Base-by-base conservation (phyloP, 2,113 vertebrate species). In the Butastur rufipennis region DNA sequence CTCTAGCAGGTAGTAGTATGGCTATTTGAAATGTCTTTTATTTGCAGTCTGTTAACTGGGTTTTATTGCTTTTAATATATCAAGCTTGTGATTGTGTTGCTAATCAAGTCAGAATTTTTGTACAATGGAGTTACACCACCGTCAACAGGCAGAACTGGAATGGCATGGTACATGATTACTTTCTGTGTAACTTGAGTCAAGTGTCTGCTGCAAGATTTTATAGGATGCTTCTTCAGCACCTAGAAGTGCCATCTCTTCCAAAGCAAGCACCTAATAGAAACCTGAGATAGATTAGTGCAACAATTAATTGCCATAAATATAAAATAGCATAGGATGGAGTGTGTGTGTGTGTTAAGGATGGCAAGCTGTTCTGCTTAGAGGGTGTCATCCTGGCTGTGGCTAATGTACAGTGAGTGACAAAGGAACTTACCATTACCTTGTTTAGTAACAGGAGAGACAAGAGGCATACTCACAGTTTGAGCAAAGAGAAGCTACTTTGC, bases 81-180 rank as follows among this genome's bases (percentile, higher is more conserved):
- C 38, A 48, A 48, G 17, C 13, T 42, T 42, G 42, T 53, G 53
- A 32, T 19, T n/a, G 14, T 40, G 12, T 61, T 50, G 68, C 52
- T 81, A 26, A 26, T 32, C 10, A 13, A 31, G 18, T 16, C 1
- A 6, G 25, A 62, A 13, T n/a, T 66, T 83, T 62, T 48, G 36
- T 56, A 16, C 34, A 3, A 1, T 42, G 42, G 45, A 32, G 68
- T 62, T 58, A 18, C 3, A 3, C 29, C 42, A 3, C 10, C 2
- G 2, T 53, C 42, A 66, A 23, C 40, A 26, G 31, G 48, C 45
- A 53, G 42, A n/a, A 42, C 10, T 11, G 27, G 48, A 62, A 16
- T 27, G 55, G n/a, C 36, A 31, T 0, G 1, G 20, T 23, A 7
- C 5, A 0, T 4, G 3, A 14, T 45, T 38, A 8, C 32, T 43